Percentiles rank a stretch among this genome's conserved stretches.
These are phyloP conservation scores for Dicroscelio sp. DNA, from an alignment of 2,888 invertebrate genomes.

Conservation along the genomic window DNA sequence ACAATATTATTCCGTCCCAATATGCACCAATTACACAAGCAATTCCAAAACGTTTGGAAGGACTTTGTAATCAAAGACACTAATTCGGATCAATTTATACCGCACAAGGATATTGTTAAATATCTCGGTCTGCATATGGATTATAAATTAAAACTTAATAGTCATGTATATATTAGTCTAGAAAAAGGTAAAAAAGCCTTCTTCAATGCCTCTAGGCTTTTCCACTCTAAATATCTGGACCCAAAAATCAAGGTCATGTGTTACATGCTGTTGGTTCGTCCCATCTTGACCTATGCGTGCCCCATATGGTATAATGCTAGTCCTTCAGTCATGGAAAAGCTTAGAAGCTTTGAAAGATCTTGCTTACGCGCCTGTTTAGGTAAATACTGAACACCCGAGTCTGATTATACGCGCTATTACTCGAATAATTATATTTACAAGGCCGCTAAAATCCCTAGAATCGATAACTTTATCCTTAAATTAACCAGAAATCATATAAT, in stretches of 20 bases:
- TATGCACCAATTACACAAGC: too few relatives aligned
- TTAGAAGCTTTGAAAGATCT: slow-evolving; percentile 6
- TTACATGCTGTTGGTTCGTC: slow-evolving; percentile 76
- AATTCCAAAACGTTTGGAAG: too few relatives aligned
- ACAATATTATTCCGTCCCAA: too few relatives aligned
- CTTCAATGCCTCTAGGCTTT: slow-evolving; percentile 33
- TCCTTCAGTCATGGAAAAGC: slow-evolving; percentile 10
- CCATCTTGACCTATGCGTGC: slow-evolving; percentile 78
- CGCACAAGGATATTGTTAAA: too few relatives aligned
- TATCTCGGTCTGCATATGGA: not conserved
- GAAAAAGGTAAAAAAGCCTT: slow-evolving; percentile 80
- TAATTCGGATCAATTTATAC: too few relatives aligned
- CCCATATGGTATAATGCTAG: slow-evolving; percentile 73
- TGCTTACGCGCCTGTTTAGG: slow-evolving; percentile 38
- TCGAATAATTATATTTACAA: too few relatives aligned
- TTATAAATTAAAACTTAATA: not conserved
- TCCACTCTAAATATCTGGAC: slow-evolving; percentile 68
- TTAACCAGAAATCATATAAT: too few relatives aligned
- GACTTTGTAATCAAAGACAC: too few relatives aligned
- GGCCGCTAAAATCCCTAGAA: too few relatives aligned
- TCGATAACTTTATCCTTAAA: too few relatives aligned
- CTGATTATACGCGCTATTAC: too few relatives aligned
- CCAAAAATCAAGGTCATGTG: slow-evolving; percentile 73
- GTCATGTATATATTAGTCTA: not conserved
- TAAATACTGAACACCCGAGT: too few relatives aligned